Percentiles rank a stretch among this genome's conserved stretches.
Evolutionary conservation across 1,140 invertebrate genomes (phyloP).

Genomic region (Tetragonula clypearis): DNA sequence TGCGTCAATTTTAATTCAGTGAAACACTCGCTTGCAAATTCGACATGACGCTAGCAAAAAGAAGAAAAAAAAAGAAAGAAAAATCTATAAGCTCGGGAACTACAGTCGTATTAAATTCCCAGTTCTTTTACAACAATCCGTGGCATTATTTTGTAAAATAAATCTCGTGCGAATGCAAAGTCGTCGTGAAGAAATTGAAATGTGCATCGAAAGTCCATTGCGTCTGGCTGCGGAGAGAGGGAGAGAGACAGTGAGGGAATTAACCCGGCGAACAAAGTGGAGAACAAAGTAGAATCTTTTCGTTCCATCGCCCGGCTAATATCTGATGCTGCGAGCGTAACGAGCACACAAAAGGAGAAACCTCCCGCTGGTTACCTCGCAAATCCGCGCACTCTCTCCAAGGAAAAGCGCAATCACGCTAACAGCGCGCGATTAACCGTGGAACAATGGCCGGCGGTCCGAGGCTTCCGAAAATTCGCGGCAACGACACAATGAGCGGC

Average conservation of each 20-base stretch:
- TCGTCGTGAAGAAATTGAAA: neutral
- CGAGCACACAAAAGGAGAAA: neutral
- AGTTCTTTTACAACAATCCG: neutral
- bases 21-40: too few relatives aligned
- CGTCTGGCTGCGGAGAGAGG: neutral
- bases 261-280: too few relatives aligned
- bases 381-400: neutral
- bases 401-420: slow-evolving; percentile 26
- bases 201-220: neutral
- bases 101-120: neutral
- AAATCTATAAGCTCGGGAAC: neutral
- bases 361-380: neutral
- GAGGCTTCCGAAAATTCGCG: slow-evolving; percentile 48
- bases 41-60: too few relatives aligned
- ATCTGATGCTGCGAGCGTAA: neutral
- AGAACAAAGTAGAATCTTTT: slow-evolving; percentile 1
- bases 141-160: neutral
- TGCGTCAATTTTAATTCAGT: too few relatives aligned
- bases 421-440: slow-evolving; percentile 30
- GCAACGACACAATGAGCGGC: neutral
- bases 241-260: neutral
- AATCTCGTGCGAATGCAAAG: neutral
- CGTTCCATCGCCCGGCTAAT: slow-evolving; percentile 1
- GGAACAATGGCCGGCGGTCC: slow-evolving; percentile 1
- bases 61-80: too few relatives aligned